Conservation (phyloP, 2,888 invertebrate genomes). For the Sinohyriopsis cumingii region DNA sequence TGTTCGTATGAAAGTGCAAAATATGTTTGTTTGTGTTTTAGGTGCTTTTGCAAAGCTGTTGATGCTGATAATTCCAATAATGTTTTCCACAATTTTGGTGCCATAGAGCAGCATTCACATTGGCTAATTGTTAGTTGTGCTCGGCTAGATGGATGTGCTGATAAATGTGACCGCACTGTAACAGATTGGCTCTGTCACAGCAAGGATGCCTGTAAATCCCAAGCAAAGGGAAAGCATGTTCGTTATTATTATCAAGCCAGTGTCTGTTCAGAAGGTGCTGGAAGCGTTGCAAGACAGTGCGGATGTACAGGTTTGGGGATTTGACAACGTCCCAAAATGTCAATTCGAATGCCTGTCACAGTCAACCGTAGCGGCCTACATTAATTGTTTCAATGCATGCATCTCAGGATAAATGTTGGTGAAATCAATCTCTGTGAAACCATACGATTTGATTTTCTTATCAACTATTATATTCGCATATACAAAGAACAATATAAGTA, state of each 20-base stretch:
- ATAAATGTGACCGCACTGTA: slow-evolving; percentile 9
- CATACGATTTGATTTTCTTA: too few relatives aligned
- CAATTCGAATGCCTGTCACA: too few relatives aligned
- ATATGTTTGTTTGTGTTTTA: slow-evolving; percentile 2
- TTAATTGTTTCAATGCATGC: too few relatives aligned
- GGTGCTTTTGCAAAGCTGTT: slow-evolving; percentile 16
- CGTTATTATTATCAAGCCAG: slow-evolving; percentile 9
- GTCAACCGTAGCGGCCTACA: too few relatives aligned
- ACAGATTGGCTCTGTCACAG: slow-evolving; percentile 7
- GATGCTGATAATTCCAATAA: slow-evolving; percentile 2
- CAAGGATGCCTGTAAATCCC: background rate
- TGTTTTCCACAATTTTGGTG: slow-evolving; percentile 8
- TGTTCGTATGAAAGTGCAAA: too few relatives aligned
- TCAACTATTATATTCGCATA: too few relatives aligned
- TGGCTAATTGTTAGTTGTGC: slow-evolving; percentile 10
- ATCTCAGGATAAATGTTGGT: too few relatives aligned
- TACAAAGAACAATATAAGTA: too few relatives aligned
- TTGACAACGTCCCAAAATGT: too few relatives aligned
- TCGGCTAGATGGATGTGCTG: slow-evolving; percentile 4
- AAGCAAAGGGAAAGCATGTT: slow-evolving; percentile 8
- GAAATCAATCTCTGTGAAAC: too few relatives aligned
- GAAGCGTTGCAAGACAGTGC: slow-evolving; percentile 6
- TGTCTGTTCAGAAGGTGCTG: background rate
- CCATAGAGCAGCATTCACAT: slow-evolving; percentile 1
- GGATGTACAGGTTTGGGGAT: background rate